Base-by-base conservation (phyloP, 2,888 invertebrate genomes). In the Seira musarum region DNA sequence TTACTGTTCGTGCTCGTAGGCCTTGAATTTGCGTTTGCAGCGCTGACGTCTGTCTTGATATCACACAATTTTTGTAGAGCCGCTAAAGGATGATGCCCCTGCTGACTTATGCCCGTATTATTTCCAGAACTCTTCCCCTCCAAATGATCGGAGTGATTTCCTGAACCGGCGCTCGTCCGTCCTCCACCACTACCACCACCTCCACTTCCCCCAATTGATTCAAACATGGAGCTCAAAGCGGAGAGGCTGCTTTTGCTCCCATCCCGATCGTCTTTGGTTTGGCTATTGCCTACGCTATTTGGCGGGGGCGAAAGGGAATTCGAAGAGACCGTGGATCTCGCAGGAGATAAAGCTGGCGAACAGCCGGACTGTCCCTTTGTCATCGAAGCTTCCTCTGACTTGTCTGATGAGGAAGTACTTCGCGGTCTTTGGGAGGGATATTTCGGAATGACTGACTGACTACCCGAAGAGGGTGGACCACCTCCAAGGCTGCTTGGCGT, bases 31-130 rank as follows among this genome's bases (percentile, higher is more conserved):
- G 89, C 84, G 75, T 82, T 86, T 88, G 87, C 57, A 46, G 92
- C 90, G 35, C 93, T 93, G 19, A 92, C 94, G 90, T 97, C 97
- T 85, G 97, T 96, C 90, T 96, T 97, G 89, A 77, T 77, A 77
- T 98, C 97, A 90, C 98, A 96, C 25, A 98, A 92, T 89, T 97
- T 97, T 88, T 98, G 98, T 74, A 98, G 90, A 1, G 97, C 97
- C 21, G 97, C 97, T 87, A 98, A 89, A 5, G 98, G 98, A 90
- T 98, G 97, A 87, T 96, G 86, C 25, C 77, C 77, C 63, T 78
- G 78, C 40, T 78, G 78, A 71, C 78, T 78, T n/a, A 78, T 78
- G 24, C 78, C 78, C 76, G 84, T 82, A 75, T 83, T 81, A 21
- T 76, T 65, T 49, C 74, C 80, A 84, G 85, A 70, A 71, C 83